Conservation (phyloP, 2,888 invertebrate genomes). For the Hydraecia micacea region DNA sequence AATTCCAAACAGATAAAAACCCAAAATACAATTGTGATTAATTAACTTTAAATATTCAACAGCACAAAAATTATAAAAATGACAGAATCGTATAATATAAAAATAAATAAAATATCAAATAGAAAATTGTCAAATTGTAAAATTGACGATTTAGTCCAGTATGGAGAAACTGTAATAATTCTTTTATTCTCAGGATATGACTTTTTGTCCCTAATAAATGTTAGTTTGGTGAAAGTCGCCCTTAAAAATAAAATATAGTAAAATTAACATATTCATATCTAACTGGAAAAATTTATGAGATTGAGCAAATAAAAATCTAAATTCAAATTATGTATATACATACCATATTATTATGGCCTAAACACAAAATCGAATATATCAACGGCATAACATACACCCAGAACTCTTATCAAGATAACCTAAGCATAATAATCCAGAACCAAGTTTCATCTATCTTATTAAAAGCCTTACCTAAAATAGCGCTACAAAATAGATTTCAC, state of each 20-base stretch:
- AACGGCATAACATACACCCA: background rate
- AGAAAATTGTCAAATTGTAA: too few species aligned
- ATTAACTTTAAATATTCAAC: too few species aligned
- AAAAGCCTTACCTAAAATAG: conserved; percentile 29
- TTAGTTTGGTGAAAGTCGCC: background rate
- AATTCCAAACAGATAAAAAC: too few species aligned
- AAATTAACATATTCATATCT: background rate
- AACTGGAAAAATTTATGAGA: background rate
- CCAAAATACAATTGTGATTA: too few species aligned
- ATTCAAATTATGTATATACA: background rate
- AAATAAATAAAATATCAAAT: too few species aligned
- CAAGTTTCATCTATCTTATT: conserved; percentile 42
- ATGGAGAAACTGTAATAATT: background rate
- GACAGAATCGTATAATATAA: too few species aligned
- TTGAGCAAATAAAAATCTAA: background rate
- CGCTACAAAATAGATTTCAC: conserved; percentile 60
- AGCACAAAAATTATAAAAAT: too few species aligned
- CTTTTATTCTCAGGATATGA: background rate
- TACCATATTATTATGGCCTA: background rate
- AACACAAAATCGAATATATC: background rate
- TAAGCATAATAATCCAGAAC: conserved; percentile 31
- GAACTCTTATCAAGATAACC: conserved; percentile 1
- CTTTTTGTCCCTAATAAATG: too few species aligned
- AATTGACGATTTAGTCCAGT: background rate
- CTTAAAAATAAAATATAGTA: background rate